Evolutionary conservation across 2,113 vertebrate genomes (phyloP).

Genomic region (Gasterosteus aculeatus): DNA sequence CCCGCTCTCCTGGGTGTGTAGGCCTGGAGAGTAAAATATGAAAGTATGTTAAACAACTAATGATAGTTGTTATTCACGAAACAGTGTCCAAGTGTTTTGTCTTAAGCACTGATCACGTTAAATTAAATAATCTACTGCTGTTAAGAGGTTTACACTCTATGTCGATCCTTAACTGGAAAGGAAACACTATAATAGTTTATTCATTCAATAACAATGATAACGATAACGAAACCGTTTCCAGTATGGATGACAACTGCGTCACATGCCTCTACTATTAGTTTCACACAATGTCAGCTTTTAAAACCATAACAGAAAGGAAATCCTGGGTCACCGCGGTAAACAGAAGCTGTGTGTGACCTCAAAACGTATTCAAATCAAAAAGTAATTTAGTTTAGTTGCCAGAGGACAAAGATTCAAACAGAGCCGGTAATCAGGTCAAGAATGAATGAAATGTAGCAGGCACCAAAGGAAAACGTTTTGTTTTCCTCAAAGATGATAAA

Average conservation of each 20-base stretch:
- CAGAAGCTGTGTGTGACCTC: neutral
- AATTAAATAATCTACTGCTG: neutral
- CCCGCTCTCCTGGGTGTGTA: conserved; percentile 55
- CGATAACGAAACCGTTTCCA: neutral
- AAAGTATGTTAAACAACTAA: neutral
- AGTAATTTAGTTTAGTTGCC: neutral
- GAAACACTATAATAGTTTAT: neutral
- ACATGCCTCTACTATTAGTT: neutral
- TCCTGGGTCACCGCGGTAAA: neutral
- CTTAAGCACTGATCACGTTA: neutral
- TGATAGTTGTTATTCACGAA: neutral
- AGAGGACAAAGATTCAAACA: neutral
- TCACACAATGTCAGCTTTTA: neutral
- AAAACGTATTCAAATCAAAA: neutral
- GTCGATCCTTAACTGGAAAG: neutral
- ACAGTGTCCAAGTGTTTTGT: neutral
- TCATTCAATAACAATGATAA: too few species aligned
- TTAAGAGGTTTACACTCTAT: neutral
- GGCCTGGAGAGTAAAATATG: neutral
- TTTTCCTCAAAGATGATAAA: neutral
- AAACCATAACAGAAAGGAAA: neutral
- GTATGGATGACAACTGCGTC: rapidly evolving
- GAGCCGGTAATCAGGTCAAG: neutral
- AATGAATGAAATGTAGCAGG: conserved; percentile 23
- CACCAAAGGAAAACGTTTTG: too few species aligned